A percentile compares a stretch with the other conserved stretches of the same genome.
These are phyloP conservation scores for Hetaerina americana DNA, from an alignment of 1,140 invertebrate genomes.

Conservation along the genomic window DNA sequence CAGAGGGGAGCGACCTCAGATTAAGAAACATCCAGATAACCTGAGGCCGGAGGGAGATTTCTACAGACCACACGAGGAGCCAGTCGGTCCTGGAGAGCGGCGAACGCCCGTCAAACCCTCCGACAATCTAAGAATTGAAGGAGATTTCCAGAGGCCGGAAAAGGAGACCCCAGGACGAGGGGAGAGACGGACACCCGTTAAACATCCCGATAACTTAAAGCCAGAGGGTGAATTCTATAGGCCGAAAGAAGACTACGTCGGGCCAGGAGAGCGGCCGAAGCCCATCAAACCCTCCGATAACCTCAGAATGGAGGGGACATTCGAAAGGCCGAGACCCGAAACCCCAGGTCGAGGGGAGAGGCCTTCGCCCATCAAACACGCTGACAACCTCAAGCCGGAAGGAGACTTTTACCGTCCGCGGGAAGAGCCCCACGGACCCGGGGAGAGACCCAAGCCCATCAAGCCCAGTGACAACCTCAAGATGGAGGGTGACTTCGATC, in stretches of 20 bases:
- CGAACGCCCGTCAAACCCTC: conserved; percentile 31
- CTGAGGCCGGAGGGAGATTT: conserved; percentile 27
- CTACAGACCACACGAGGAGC: conserved; percentile 25
- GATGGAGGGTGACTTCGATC: conserved; percentile 38
- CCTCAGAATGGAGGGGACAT: conserved; percentile 45
- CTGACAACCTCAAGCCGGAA: conserved; percentile 18
- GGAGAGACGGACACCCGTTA: conserved; percentile 21
- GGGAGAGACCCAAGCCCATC: conserved; percentile 29
- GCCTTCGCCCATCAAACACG: conserved; percentile 7
- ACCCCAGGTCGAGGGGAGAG: conserved; percentile 26
- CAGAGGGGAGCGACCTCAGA: conserved; percentile 32
- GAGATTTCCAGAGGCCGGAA: conserved; percentile 35
- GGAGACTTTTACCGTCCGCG: conserved; percentile 22
- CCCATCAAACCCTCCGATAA: conserved; percentile 45
- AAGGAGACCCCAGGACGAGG: background rate
- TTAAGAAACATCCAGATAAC: conserved; percentile 34
- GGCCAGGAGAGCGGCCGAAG: conserved; percentile 35
- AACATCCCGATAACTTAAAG: conserved; percentile 35
- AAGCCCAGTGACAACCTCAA: conserved; percentile 29
- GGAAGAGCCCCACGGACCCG: conserved; percentile 18
- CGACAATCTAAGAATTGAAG: conserved; percentile 38
- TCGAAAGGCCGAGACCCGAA: conserved; percentile 30
- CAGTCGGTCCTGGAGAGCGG: conserved; percentile 31
- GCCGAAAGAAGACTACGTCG: conserved; percentile 13
- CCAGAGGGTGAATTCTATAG: conserved; percentile 29